These are phyloP conservation scores for Matsumurasca onukii DNA, from an alignment of 1,140 invertebrate species.

Conservation along the genomic window DNA sequence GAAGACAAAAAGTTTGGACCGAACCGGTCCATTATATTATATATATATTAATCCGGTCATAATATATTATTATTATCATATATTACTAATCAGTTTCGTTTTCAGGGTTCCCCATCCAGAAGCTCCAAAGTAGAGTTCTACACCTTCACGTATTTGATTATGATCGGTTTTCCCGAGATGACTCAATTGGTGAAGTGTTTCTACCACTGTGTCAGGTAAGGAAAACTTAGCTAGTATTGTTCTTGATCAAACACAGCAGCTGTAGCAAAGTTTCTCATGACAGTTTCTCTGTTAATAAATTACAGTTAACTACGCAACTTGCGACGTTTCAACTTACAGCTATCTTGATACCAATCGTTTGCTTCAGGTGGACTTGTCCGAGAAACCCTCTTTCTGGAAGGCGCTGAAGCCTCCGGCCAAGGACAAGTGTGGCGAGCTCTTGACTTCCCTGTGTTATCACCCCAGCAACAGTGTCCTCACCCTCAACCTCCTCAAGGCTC, in stretches of 20 bases:
- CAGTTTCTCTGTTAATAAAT: background rate
- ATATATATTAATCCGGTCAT: too few species aligned
- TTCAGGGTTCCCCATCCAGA: constrained; percentile 69
- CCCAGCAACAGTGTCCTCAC: constrained; percentile 88
- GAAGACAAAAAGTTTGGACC: too few species aligned
- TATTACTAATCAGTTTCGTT: too few species aligned
- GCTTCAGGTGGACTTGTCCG: constrained; percentile 80
- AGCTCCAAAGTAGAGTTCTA: constrained; percentile 68
- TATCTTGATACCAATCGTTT: too few species aligned
- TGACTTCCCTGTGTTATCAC: constrained; percentile 89
- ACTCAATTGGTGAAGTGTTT: constrained; percentile 96
- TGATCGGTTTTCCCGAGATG: constrained; percentile 91
- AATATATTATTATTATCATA: too few species aligned
- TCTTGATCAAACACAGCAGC: background rate
- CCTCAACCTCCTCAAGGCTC: constrained; percentile 83
- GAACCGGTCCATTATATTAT: too few species aligned
- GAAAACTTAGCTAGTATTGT: background rate
- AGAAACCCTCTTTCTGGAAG: constrained; percentile 91
- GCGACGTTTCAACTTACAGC: too few species aligned
- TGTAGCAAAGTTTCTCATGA: too few species aligned
- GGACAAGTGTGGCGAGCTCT: constrained; percentile 87
- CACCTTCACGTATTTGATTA: constrained; percentile 96
- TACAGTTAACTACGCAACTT: too few species aligned
- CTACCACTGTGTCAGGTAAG: constrained; percentile 86
- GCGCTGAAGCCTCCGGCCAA: constrained; percentile 89